Conservation (phyloP, 2,888 invertebrate species). For the Serrognathus titanus region DNA sequence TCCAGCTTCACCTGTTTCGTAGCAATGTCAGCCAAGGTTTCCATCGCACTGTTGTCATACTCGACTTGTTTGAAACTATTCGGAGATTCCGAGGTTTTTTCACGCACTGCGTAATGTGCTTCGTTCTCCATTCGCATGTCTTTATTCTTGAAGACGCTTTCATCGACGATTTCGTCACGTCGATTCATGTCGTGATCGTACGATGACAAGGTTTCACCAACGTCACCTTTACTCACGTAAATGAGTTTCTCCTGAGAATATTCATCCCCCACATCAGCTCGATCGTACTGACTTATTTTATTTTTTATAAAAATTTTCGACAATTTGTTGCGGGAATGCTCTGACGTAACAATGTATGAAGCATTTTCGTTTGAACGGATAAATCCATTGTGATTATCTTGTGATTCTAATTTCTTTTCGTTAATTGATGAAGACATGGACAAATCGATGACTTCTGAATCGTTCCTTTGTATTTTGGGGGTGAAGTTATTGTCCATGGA, state of each 20-base stretch:
- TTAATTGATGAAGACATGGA: constrained; percentile 28
- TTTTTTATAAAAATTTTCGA: background rate
- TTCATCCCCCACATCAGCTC: background rate
- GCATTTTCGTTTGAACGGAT: background rate
- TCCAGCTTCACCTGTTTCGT: constrained; percentile 48
- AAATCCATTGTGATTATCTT: background rate
- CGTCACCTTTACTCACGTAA: background rate
- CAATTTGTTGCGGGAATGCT: no score
- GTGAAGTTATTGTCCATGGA: constrained; percentile 6
- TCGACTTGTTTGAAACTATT: constrained; percentile 24
- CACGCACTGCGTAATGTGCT: constrained; percentile 7
- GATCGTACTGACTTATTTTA: constrained; percentile 5
- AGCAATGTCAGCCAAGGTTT: constrained; percentile 48
- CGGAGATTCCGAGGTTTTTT: background rate
- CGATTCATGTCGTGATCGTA: background rate
- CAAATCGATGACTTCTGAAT: constrained; percentile 44
- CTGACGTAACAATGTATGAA: no score
- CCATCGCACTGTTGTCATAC: constrained; percentile 49
- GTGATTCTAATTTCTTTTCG: constrained; percentile 11
- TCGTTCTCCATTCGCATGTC: constrained; percentile 1
- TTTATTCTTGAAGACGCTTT: background rate
- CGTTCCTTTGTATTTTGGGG: constrained; percentile 35
- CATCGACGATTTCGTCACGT: constrained; percentile 4
- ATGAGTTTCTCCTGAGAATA: background rate
- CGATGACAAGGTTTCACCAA: background rate